Conservation (phyloP, 37 sponge, comb jelly and placozoan genomes). For the Spongilla lacustris region DNA sequence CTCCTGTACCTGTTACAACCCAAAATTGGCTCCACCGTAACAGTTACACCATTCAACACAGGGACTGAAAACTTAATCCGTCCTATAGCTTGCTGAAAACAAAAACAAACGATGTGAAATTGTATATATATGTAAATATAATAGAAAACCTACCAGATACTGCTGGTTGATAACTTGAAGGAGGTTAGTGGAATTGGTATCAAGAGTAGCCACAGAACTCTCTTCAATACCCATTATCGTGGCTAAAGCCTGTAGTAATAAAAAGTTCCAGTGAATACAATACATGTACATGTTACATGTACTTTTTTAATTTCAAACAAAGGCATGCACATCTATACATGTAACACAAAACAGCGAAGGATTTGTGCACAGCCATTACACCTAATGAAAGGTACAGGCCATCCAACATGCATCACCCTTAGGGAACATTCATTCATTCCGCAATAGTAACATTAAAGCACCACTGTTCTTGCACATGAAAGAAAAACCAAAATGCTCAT, state of each 20-base stretch:
- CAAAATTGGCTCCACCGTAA: background rate
- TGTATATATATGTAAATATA: background rate
- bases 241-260: background rate
- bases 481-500: too few relatives aligned
- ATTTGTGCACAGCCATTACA: too few relatives aligned
- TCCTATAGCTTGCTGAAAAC: background rate
- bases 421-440: too few relatives aligned
- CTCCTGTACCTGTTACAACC: background rate
- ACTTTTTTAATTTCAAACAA: too few relatives aligned
- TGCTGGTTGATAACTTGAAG: background rate
- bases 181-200: background rate
- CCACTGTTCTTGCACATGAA: too few relatives aligned
- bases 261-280: too few relatives aligned
- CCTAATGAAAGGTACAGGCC: too few relatives aligned
- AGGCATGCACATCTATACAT: too few relatives aligned
- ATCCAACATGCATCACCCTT: too few relatives aligned
- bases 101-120: background rate
- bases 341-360: too few relatives aligned
- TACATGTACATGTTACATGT: too few relatives aligned
- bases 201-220: background rate
- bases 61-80: background rate
- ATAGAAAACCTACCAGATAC: background rate
- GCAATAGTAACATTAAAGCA: too few relatives aligned
- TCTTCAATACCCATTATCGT: background rate
- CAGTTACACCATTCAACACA: background rate